Evolutionary conservation across 2,797 vertebrate genomes (phyloP).

Genomic region (Pantherophis vulpinus): DNA sequence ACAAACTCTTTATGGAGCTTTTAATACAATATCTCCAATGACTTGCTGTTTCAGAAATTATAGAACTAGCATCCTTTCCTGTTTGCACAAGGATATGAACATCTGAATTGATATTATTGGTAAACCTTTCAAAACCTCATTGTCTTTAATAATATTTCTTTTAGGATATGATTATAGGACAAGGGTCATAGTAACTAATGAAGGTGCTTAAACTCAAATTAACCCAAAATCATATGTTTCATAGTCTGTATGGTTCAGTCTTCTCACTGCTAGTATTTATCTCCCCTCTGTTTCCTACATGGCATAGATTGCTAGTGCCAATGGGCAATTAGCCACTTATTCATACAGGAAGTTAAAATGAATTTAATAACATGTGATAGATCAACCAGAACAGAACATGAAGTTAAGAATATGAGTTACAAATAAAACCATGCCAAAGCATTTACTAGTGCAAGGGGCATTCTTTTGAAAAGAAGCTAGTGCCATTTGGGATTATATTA

Average conservation of each 20-base stretch:
- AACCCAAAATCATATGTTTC: constrained; percentile 57
- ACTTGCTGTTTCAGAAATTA: constrained; percentile 65
- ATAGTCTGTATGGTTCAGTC: constrained; percentile 37
- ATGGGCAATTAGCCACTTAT: constrained; percentile 54
- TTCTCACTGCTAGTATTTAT: background rate
- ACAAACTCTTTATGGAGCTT: constrained; percentile 50
- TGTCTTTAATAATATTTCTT: constrained; percentile 44
- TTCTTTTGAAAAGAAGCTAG: background rate
- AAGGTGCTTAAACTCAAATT: constrained; percentile 56
- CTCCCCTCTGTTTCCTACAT: constrained; percentile 17
- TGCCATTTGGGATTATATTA: constrained; percentile 15
- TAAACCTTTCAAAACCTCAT: constrained; percentile 48
- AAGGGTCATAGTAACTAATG: constrained; percentile 67
- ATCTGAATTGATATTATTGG: constrained; percentile 53
- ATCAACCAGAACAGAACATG: constrained; percentile 34
- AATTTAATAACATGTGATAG: constrained; percentile 48
- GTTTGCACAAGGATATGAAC: constrained; percentile 47
- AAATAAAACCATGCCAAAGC: constrained; percentile 24
- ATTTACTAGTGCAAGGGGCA: background rate
- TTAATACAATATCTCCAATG: constrained; percentile 49
- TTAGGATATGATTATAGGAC: constrained; percentile 9
- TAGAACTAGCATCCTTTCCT: constrained; percentile 48
- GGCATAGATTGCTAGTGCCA: constrained; percentile 45
- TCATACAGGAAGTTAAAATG: constrained; percentile 56
- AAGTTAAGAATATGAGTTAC: constrained; percentile 24